Evolutionary conservation across 2,113 vertebrate species (phyloP).

Genomic region (Zeus faber): DNA sequence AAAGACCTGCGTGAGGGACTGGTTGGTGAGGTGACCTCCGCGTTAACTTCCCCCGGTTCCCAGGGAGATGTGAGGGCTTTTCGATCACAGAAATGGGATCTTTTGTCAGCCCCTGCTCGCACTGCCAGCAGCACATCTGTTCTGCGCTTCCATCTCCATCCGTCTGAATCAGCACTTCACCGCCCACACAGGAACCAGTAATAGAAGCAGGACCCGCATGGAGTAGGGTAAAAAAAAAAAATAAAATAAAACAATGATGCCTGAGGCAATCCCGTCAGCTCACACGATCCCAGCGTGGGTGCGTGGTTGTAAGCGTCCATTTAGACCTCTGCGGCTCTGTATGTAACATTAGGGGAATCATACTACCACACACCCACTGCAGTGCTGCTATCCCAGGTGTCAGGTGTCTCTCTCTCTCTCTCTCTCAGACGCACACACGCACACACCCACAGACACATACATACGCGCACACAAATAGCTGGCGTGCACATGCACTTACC

Average conservation of each 20-base stretch:
- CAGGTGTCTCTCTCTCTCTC: neutral
- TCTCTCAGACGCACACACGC: neutral
- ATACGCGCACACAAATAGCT: neutral
- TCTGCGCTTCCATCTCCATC: conserved; percentile 48
- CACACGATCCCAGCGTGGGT: neutral
- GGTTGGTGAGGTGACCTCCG: no score
- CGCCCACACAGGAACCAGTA: conserved; percentile 66
- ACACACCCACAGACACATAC: neutral
- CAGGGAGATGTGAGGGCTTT: no score
- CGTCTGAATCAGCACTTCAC: conserved; percentile 71
- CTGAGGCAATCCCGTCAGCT: conserved; percentile 34
- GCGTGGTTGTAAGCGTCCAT: no score
- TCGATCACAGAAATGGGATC: no score
- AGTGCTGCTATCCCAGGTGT: no score
- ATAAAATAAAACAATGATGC: neutral
- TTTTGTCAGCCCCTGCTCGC: no score
- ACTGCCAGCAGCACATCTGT: conserved; percentile 60
- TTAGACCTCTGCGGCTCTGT: no score
- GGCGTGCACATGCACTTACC: no score
- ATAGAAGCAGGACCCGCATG: conserved; percentile 53
- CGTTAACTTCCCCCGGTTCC: no score
- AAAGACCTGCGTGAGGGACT: no score
- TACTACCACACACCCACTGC: neutral
- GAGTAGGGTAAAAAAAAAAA: neutral
- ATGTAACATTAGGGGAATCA: no score